A percentile compares a stretch with the other conserved stretches of the same genome.
Conservation (phyloP, 2,888 invertebrate species). For the Poecilobothrus nobilitatus region DNA sequence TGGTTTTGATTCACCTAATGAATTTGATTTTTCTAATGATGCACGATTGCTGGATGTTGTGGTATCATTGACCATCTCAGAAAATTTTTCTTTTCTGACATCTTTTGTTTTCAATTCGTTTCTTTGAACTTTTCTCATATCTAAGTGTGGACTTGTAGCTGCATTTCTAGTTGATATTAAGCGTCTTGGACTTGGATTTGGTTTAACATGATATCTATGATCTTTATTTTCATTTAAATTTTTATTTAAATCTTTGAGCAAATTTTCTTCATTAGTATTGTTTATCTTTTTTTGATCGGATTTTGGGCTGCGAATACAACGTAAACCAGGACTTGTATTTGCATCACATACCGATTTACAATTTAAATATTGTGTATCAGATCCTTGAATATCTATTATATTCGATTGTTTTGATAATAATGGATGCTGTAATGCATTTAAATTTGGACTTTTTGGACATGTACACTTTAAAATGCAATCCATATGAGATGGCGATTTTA, state of each 20-base stretch:
- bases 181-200: constrained; percentile 25
- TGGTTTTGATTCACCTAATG: constrained; percentile 31
- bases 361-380: constrained; percentile 21
- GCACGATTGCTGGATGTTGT: constrained; percentile 14
- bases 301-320: constrained; percentile 17
- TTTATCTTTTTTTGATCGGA: constrained; percentile 15
- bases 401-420: constrained; percentile 15
- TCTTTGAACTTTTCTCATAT: constrained; percentile 40
- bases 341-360: constrained; percentile 25
- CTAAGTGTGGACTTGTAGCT: constrained; percentile 36
- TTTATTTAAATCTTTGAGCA: constrained; percentile 10
- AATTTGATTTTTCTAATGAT: constrained; percentile 30
- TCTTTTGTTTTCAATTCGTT: constrained; percentile 36
- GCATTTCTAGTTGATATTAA: constrained; percentile 41
- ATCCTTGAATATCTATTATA: constrained; percentile 15
- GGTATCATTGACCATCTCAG: constrained; percentile 27
- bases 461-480: constrained; percentile 26
- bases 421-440: constrained; percentile 15
- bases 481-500: constrained; percentile 22
- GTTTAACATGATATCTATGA: constrained; percentile 18
- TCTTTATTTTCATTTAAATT: constrained; percentile 16
- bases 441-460: constrained; percentile 16
- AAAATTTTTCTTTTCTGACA: constrained; percentile 51
- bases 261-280: constrained; percentile 4
- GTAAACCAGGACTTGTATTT: constrained; percentile 26